Conservation (phyloP, 2,888 invertebrate species). For the Zelleria hepariella region DNA sequence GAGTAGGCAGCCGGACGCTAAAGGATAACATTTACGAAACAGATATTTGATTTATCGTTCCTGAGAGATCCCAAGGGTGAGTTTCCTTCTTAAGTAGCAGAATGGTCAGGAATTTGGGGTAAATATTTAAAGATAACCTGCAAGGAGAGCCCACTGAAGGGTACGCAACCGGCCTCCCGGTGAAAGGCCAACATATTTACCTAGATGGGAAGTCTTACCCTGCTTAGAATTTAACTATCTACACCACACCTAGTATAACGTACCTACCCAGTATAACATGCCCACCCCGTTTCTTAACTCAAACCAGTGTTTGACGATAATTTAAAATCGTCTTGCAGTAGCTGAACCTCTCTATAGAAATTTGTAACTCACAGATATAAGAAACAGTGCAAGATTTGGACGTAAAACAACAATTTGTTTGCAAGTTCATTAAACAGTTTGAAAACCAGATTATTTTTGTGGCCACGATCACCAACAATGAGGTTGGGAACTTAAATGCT, state of each 20-base stretch:
- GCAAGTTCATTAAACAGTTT: too few species aligned
- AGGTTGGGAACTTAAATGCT: not conserved
- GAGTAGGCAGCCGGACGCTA: constrained; percentile 31
- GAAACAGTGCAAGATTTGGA: too few species aligned
- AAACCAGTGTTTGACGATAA: too few species aligned
- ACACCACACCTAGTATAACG: too few species aligned
- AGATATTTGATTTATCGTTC: not conserved
- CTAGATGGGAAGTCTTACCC: not conserved
- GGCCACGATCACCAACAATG: not conserved
- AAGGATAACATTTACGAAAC: constrained; percentile 9
- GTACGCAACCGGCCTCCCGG: not conserved
- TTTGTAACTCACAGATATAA: too few species aligned
- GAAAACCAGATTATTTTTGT: not conserved
- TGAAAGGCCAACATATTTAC: not conserved
- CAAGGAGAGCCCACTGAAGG: not conserved
- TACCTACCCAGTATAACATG: too few species aligned
- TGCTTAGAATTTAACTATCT: not conserved
- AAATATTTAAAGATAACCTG: constrained; percentile 1
- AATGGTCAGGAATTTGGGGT: not conserved
- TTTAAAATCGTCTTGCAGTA: too few species aligned
- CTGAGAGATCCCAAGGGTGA: not conserved
- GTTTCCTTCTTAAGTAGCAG: not conserved
- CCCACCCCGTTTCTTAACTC: too few species aligned
- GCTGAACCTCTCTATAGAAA: too few species aligned
- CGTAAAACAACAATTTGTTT: too few species aligned